Percentiles rank a stretch among this genome's conserved stretches.
Conservation (phyloP, 2,888 invertebrate genomes). For the Tenthredo mesomela region DNA sequence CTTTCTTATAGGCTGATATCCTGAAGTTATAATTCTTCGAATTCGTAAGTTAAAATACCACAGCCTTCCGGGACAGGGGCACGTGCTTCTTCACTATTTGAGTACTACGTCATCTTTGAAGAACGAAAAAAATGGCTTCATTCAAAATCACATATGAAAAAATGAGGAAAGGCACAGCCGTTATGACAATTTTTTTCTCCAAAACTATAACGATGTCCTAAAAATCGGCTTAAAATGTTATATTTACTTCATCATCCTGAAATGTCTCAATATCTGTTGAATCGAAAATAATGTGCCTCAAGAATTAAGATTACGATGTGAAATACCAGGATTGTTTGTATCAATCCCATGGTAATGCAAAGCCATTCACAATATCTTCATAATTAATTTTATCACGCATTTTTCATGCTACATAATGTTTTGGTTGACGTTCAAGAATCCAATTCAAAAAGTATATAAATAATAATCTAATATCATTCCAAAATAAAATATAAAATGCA, state of each 20-base stretch:
- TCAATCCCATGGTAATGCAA: neutral
- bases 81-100: neutral
- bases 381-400: neutral
- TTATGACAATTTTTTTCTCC: neutral
- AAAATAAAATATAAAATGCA: neutral
- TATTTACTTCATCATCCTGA: neutral
- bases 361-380: neutral
- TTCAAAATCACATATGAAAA: neutral
- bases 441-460: neutral
- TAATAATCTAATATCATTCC: neutral
- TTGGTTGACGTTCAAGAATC: neutral
- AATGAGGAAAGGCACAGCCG: neutral
- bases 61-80: neutral
- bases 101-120: neutral
- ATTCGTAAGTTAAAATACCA: neutral
- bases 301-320: neutral
- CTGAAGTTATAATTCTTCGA: neutral
- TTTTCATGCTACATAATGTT: neutral
- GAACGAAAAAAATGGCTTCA: neutral
- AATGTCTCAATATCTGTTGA: neutral
- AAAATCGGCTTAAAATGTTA: neutral
- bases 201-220: neutral
- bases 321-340: neutral
- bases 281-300: neutral
- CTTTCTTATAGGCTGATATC: neutral